These are phyloP conservation scores for Nephrotoma appendiculata DNA, from an alignment of 2,888 invertebrate species.

Conservation along the genomic window DNA sequence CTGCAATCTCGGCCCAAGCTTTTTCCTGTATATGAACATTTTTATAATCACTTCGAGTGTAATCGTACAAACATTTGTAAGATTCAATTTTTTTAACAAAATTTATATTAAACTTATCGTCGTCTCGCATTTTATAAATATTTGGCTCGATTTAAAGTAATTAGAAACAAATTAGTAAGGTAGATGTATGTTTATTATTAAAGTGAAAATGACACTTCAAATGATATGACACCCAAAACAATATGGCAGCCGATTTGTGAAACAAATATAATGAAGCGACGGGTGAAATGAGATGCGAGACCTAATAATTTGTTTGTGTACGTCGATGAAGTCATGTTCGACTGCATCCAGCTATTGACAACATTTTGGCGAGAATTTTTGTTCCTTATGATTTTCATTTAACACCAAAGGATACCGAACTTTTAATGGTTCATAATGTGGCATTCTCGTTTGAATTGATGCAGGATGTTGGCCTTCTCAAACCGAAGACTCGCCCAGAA, in stretches of 20 bases:
- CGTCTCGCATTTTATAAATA: conserved; percentile 28
- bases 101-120: conserved; percentile 32
- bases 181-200: background rate
- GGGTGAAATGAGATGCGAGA: background rate
- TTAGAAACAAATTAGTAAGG: background rate
- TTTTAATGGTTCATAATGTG: conserved; percentile 88
- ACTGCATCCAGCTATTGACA: background rate
- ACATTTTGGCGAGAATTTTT: conserved; percentile 59
- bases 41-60: conserved; percentile 33
- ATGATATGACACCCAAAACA: background rate
- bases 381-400: conserved; percentile 91
- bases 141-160: background rate
- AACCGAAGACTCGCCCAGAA: conserved; percentile 91
- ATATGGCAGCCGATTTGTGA: background rate
- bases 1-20: conserved; percentile 28
- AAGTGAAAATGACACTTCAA: background rate
- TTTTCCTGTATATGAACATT: conserved; percentile 33
- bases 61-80: conserved; percentile 35
- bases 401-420: conserved; percentile 80
- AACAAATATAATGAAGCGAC: background rate
- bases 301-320: background rate
- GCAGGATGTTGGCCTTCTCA: conserved; percentile 88
- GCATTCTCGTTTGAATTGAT: conserved; percentile 93
- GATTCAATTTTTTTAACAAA: conserved; percentile 36
- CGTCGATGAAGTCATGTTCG: background rate